Conservation (phyloP, 64 coral and sea anemone genomes). For the Orbicella faveolata region DNA sequence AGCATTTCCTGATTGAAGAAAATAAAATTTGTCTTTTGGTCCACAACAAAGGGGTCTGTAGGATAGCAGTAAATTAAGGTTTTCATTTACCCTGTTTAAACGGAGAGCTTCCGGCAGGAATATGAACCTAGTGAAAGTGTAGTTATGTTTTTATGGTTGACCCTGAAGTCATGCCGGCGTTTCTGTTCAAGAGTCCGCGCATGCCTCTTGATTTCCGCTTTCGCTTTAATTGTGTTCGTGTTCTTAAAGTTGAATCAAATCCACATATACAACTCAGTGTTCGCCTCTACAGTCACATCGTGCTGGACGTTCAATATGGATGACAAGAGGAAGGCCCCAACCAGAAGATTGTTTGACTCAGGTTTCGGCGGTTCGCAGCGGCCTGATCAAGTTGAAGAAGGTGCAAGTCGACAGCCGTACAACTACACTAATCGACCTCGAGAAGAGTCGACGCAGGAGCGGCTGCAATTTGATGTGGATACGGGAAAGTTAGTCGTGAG, state of each 20-base stretch:
- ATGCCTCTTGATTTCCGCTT: constrained; percentile 1
- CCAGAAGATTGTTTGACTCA: background rate
- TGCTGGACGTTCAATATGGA: background rate
- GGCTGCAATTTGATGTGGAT: background rate
- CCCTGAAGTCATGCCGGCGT: background rate
- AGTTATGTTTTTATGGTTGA: background rate
- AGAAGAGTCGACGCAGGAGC: constrained; percentile 3
- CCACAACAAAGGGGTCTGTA: too few species aligned
- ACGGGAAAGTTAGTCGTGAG: background rate
- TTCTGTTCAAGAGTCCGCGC: background rate
- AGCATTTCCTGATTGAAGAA: too few species aligned
- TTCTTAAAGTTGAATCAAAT: background rate
- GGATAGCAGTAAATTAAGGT: too few species aligned
- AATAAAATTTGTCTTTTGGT: too few species aligned
- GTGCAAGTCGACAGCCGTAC: background rate
- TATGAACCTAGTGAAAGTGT: background rate
- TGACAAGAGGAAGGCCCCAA: background rate
- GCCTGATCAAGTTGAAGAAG: background rate
- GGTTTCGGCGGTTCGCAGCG: background rate
- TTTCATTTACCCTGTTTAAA: too few species aligned
- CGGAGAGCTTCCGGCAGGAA: too few species aligned
- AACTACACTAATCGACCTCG: background rate
- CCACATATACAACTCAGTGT: background rate
- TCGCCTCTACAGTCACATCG: background rate
- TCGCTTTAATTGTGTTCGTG: background rate